Evolutionary conservation across 2,888 invertebrate genomes (phyloP), one percentile per base, ranked within the genome.

Genomic region (Hermaeophaga mercurialis): DNA sequence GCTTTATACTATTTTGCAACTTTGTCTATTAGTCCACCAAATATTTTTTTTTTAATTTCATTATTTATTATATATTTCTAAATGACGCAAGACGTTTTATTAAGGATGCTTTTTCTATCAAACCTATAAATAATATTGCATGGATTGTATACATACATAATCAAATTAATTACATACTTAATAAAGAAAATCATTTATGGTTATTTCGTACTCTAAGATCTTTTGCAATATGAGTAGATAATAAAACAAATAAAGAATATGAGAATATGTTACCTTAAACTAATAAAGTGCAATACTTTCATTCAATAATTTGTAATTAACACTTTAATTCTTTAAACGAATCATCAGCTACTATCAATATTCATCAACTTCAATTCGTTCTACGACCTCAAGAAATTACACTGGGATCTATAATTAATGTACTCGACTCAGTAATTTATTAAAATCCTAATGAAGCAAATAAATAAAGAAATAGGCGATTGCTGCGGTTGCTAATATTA

Each of bases 341-440:
- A n/a, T 15, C 43, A 24, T 43, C 43, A 43, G 46, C 33, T 18
- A 46, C 47, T 31, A 43, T 48, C 31, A 44, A 39, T 43, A 38
- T 48, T 28, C 34, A 56, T 56, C 56, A 22, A 41, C 17, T 50
- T 19, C 22, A 52, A 56, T 56, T 56, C 52, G 50, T 56, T 39
- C 15, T 28, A 24, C 28, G 14, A n/a, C 19, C 22, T 19, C 19
- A 39, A 22, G 57, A 26, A 57, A 33, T 57, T 43, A 38, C 17
- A 44, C 24, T 15, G 28, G 28, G 34, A 54, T 53, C 44, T 11
- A 15, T 45, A 57, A 54, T 57, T 57, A 54, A 48, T 57, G 18
- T 34, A 45, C 33, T 38, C 33, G 34, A 54, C 43, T 54, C 47
- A 39, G 54, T 58, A 57, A 57, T 57, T 57, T 57, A 57, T 57